Evolutionary conservation across 2,797 vertebrate genomes (phyloP), one percentile per base, ranked within the genome.

Genomic region (Ctenosaura bakeri): DNA sequence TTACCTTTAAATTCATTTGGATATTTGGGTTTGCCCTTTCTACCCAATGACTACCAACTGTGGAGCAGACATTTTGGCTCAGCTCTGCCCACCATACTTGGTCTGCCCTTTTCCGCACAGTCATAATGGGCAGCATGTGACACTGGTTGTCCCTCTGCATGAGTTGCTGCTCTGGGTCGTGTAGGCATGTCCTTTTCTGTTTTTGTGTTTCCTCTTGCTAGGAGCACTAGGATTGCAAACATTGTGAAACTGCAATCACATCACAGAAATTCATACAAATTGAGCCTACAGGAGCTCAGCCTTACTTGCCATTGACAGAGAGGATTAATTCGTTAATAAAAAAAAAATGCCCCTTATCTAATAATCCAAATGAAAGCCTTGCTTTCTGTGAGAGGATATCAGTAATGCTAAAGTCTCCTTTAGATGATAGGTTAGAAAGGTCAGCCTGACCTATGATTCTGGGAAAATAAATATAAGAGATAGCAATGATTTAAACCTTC

Each of bases 281-380:
- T 66, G 10, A 24, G 74, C 29, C 29, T 46, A 62, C 59, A 20
- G 16, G 35, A 78, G 38, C 7, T 52, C 6, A 69, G 35, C 29
- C 12, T 7, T n/a, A 24, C 77, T 76, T 87, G 59, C 29, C 35
- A 80, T 9, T 66, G 86, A 52, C 76, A 66, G 46, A 52, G 77
- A 80, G 38, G 78, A 81, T 88, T 54, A 38, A 54, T 69, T 80
- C 71, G 85, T 80, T 69, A 71, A 66, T 52, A 62, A 77, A 86
- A 62, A 38, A 32, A 29, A 13, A 88, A 9, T 22, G 38, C 18
- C 22, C 64, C 62, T 84, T 88, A 89, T 83, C 46, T 26, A 20
- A 73, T 77, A 90, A 54, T 16, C 35, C 18, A 16, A 92, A 92
- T 9, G 2, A 59, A 74, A 91, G 76, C 38, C 20, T 81, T 80